These are phyloP conservation scores for Copidosoma floridanum DNA, from an alignment of 1,140 invertebrate species.

Conservation along the genomic window DNA sequence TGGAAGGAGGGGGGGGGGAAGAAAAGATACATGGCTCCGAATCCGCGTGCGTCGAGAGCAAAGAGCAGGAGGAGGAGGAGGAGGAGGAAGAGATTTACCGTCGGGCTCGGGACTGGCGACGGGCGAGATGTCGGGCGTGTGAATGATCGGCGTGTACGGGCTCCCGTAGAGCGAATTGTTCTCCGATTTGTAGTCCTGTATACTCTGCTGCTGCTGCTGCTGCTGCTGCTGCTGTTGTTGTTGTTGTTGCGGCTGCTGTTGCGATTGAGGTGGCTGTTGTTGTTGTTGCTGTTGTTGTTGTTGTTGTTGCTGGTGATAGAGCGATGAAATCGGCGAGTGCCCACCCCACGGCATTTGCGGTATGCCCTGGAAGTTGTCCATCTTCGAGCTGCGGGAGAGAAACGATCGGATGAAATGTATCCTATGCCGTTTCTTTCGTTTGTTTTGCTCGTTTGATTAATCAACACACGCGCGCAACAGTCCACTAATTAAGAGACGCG, in stretches of 20 bases:
- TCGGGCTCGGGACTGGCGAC: constrained; percentile 55
- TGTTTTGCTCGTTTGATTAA: too few species aligned
- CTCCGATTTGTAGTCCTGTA: constrained; percentile 56
- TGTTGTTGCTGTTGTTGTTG: constrained; percentile 45
- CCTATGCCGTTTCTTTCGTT: too few species aligned
- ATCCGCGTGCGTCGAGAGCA: background rate
- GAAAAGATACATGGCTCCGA: background rate
- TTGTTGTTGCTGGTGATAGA: constrained; percentile 52
- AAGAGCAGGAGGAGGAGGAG: background rate
- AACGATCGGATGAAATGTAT: too few species aligned
- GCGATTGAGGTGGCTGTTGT: constrained; percentile 36
- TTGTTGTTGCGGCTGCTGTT: constrained; percentile 45
- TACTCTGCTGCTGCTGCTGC: constrained; percentile 43
- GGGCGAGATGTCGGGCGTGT: constrained; percentile 53
- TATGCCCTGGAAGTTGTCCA: constrained; percentile 54
- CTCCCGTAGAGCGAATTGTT: constrained; percentile 56
- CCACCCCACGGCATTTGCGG: constrained; percentile 53
- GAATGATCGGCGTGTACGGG: constrained; percentile 55
- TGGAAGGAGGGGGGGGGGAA: background rate
- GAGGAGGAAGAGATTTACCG: constrained; percentile 38
- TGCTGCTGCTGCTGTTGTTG: constrained; percentile 32
- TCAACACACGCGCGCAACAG: too few species aligned
- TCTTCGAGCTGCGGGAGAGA: constrained; percentile 51
- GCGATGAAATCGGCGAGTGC: constrained; percentile 54
- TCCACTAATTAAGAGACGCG: too few species aligned